Evolutionary conservation across 1,140 invertebrate genomes (phyloP).

Genomic region (Ruditapes philippinarum): DNA sequence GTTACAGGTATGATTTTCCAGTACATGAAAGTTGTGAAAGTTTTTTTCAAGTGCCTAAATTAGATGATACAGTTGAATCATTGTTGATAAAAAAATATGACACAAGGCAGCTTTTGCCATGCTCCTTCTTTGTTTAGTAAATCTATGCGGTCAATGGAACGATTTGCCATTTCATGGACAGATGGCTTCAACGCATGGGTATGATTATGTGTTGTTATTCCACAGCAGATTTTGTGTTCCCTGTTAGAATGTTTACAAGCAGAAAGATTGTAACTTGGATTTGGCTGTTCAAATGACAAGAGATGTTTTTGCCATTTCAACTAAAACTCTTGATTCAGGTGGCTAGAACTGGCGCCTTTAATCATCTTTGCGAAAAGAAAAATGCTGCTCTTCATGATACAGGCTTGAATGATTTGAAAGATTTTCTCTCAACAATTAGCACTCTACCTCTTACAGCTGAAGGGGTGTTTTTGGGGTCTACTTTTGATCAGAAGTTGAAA

Average conservation of each 20-base stretch:
- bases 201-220: background rate
- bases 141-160: too few relatives aligned
- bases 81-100: too few relatives aligned
- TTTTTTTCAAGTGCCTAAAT: too few relatives aligned
- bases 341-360: conserved; percentile 28
- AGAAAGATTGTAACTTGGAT: background rate
- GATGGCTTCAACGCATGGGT: background rate
- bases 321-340: conserved; percentile 54
- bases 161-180: conserved; percentile 1
- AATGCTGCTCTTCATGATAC: conserved; percentile 3
- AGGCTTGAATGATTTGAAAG: background rate
- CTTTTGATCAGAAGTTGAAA: conserved; percentile 20
- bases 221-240: conserved; percentile 19
- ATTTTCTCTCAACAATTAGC: background rate
- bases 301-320: conserved; percentile 56
- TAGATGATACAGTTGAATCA: too few relatives aligned
- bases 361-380: conserved; percentile 32
- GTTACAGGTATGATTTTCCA: too few relatives aligned
- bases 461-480: background rate
- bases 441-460: conserved; percentile 19
- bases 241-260: background rate
- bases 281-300: background rate
- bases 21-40: too few relatives aligned
- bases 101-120: too few relatives aligned
- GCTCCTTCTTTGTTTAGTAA: too few relatives aligned